Conservation (phyloP, 2,113 vertebrate species). For the Nothobranchius furzeri region DNA sequence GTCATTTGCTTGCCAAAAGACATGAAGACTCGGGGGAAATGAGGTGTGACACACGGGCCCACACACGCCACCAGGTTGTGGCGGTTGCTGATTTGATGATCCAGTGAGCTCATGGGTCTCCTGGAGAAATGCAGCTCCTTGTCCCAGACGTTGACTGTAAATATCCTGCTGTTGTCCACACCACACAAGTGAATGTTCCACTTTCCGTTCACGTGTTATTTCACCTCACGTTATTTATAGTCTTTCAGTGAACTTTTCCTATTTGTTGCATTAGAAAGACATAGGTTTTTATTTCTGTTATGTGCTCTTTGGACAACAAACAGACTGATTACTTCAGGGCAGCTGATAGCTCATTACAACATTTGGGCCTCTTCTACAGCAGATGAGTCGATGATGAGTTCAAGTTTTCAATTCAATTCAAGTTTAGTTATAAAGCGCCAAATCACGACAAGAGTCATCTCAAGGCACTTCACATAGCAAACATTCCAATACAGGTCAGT, state of each 20-base stretch:
- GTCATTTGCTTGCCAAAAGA: slow-evolving; percentile 74
- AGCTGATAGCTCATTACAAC: slow-evolving; percentile 57
- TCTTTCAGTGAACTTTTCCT: slow-evolving; percentile 24
- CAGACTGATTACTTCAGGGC: slow-evolving; percentile 41
- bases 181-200: slow-evolving; percentile 16
- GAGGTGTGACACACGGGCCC: slow-evolving; percentile 69
- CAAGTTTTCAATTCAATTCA: too few species aligned
- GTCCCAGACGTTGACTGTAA: slow-evolving; percentile 71
- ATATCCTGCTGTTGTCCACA: slow-evolving; percentile 60
- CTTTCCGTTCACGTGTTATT: slow-evolving; percentile 36
- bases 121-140: slow-evolving; percentile 54
- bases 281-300: slow-evolving; percentile 48
- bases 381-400: slow-evolving; percentile 38
- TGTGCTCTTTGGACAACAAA: slow-evolving; percentile 39
- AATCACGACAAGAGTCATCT: too few species aligned
- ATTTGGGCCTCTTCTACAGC: slow-evolving; percentile 42
- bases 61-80: slow-evolving; percentile 63
- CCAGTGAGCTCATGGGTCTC: slow-evolving; percentile 56
- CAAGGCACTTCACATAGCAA: too few species aligned
- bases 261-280: slow-evolving; percentile 42
- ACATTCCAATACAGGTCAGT: too few species aligned
- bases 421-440: too few species aligned
- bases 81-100: slow-evolving; percentile 73
- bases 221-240: slow-evolving; percentile 11
- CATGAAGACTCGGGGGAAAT: slow-evolving; percentile 70